Conservation (phyloP, 2,797 vertebrate genomes). For the Pyrocephalus nanus region DNA sequence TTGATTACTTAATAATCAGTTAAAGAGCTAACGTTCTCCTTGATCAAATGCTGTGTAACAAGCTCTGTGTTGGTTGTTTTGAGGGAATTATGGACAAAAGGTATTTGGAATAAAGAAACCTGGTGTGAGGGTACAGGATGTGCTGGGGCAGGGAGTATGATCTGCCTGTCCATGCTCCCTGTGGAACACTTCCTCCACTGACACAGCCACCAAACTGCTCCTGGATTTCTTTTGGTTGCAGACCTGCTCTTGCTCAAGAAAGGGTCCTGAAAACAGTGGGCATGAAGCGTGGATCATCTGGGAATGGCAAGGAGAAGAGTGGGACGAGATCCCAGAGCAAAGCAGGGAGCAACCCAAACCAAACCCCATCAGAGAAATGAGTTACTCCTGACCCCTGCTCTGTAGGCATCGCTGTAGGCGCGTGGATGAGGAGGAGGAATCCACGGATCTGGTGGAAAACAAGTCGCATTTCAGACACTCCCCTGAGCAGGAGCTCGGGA, state of each 20-base stretch:
- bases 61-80: neutral
- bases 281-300: neutral
- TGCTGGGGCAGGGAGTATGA: neutral
- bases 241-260: neutral
- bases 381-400: neutral
- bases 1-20: neutral
- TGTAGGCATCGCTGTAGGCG: neutral
- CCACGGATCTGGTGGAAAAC: neutral
- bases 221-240: neutral
- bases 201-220: neutral
- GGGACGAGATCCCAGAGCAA: constrained; percentile 8
- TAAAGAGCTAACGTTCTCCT: neutral
- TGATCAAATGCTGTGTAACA: neutral
- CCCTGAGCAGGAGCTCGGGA: neutral
- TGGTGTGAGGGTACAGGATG: neutral
- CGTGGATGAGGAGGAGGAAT: neutral
- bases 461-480: neutral
- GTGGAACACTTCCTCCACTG: neutral
- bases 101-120: neutral
- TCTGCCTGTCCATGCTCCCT: neutral
- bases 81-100: neutral
- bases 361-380: too few relatives aligned
- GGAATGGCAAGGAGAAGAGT: neutral
- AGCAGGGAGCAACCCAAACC: constrained; percentile 9
- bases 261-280: neutral